Evolutionary conservation across 2,888 invertebrate species (phyloP).

Genomic region (Andricus curvator): DNA sequence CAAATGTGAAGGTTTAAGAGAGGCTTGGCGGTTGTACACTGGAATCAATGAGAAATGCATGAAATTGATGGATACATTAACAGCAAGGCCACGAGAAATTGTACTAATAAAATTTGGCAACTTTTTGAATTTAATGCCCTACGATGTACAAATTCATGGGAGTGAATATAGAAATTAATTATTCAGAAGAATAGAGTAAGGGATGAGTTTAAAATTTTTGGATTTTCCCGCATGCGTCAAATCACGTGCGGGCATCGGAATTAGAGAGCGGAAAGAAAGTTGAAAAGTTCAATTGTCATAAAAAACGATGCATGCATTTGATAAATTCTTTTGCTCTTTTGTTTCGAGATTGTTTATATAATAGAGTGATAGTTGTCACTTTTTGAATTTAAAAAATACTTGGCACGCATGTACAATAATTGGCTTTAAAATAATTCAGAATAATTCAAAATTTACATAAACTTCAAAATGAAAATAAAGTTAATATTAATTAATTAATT

Average conservation of each 20-base stretch:
- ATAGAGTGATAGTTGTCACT: too few species aligned
- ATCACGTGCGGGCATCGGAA: not conserved
- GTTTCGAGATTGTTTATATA: too few species aligned
- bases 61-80: not conserved
- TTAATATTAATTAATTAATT: too few species aligned
- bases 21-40: too few species aligned
- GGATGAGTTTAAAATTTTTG: not conserved
- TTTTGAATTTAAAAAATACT: too few species aligned
- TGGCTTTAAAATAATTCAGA: too few species aligned
- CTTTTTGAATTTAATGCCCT: not conserved
- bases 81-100: not conserved
- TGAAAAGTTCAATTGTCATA: not conserved
- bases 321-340: too few species aligned
- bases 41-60: not conserved
- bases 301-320: too few species aligned
- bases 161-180: not conserved
- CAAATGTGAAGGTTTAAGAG: not conserved
- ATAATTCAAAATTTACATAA: too few species aligned
- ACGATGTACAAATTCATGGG: not conserved
- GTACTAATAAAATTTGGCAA: not conserved
- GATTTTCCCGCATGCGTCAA: not conserved
- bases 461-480: too few species aligned
- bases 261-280: not conserved
- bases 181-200: not conserved
- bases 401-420: too few species aligned